A percentile compares a stretch with the other conserved stretches of the same genome.
Evolutionary conservation across 2,888 invertebrate genomes (phyloP).

Genomic region (Agrotis ipsilon): DNA sequence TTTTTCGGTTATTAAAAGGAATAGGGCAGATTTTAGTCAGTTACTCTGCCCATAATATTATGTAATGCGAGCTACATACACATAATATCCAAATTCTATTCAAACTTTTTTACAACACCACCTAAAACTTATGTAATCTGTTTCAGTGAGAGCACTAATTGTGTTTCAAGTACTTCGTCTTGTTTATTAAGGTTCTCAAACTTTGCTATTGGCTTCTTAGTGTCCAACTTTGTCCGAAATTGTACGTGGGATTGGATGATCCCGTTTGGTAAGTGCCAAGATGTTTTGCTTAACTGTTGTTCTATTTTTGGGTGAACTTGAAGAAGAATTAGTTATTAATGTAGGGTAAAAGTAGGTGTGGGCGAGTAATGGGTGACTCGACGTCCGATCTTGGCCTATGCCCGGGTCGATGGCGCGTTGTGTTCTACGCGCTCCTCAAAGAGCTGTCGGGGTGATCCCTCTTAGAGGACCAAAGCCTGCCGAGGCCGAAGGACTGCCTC

Average conservation of each 20-base stretch:
- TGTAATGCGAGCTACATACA: not conserved
- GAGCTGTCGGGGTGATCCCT: too few species aligned
- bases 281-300: conserved; percentile 23
- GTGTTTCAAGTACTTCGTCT: conserved; percentile 59
- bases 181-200: conserved; percentile 65
- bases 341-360: too few species aligned
- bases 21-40: too few species aligned
- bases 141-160: conserved; percentile 60
- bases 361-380: too few species aligned
- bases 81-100: conserved; percentile 43
- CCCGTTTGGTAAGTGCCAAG: conserved; percentile 28
- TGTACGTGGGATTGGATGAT: conserved; percentile 41
- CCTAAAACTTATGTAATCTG: conserved; percentile 60
- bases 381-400: too few species aligned
- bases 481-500: too few species aligned
- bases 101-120: conserved; percentile 52
- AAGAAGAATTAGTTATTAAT: not conserved
- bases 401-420: too few species aligned
- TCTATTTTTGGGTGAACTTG: not conserved
- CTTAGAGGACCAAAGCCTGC: too few species aligned
- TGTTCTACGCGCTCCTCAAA: too few species aligned
- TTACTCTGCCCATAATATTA: too few species aligned
- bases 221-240: conserved; percentile 53
- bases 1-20: too few species aligned
- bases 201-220: conserved; percentile 65